Evolutionary conservation across 2,888 invertebrate genomes (phyloP).

Genomic region (Aromia moschata): DNA sequence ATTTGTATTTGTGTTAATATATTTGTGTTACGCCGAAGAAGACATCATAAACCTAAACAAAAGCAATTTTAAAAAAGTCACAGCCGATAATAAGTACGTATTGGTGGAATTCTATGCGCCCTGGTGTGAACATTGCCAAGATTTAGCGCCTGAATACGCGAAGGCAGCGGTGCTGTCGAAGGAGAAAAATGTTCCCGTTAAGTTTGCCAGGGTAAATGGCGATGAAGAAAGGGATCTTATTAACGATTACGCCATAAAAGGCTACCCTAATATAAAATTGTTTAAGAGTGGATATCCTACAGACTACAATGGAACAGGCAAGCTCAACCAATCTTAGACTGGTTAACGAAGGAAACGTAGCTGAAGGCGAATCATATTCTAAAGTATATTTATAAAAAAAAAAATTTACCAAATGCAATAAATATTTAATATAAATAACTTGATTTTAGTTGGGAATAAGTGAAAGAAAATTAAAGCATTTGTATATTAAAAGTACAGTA

Average conservation of each 20-base stretch:
- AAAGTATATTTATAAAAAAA: no score
- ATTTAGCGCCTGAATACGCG: slow-evolving; percentile 86
- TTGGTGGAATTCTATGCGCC: slow-evolving; percentile 80
- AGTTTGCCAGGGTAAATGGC: slow-evolving; percentile 72
- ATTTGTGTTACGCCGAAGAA: background rate
- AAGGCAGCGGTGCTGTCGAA: slow-evolving; percentile 79
- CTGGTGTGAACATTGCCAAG: slow-evolving; percentile 92
- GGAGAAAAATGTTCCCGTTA: slow-evolving; percentile 61
- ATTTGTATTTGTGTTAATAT: slow-evolving; percentile 5
- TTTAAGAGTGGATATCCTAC: slow-evolving; percentile 66
- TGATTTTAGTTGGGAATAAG: no score
- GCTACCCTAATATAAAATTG: slow-evolving; percentile 75
- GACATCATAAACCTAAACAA: slow-evolving; percentile 28
- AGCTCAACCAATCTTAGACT: slow-evolving; percentile 63
- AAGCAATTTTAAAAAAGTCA: slow-evolving; percentile 23
- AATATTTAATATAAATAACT: no score
- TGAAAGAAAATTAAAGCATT: no score
- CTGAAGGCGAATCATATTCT: no score
- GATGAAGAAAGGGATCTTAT: slow-evolving; percentile 69
- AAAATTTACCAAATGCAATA: no score
- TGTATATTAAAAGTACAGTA: no score
- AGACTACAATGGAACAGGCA: slow-evolving; percentile 70
- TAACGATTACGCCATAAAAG: slow-evolving; percentile 69
- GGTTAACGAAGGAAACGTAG: slow-evolving; percentile 10
- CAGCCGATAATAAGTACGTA: slow-evolving; percentile 20